Base-by-base conservation (phyloP, 1,140 invertebrate species). In the Alviniconcha marisindica region DNA sequence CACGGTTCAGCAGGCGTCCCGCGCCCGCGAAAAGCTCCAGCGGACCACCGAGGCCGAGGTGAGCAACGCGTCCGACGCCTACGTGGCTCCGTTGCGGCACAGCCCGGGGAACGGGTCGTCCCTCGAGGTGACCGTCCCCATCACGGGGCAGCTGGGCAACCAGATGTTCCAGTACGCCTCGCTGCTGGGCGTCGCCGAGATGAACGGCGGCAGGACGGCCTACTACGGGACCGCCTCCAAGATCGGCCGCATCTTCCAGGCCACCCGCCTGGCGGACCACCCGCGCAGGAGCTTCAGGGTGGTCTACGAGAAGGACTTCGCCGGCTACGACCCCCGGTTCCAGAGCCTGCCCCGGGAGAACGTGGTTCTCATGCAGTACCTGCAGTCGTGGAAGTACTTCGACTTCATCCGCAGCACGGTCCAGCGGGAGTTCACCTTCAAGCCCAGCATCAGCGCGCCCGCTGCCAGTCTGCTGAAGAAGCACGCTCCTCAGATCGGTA, bases 381-480 rank as follows among this genome's bases (percentile, higher is more conserved):
- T 88, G 40, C 89, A 90, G 74, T 90, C 89, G 0, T 91, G 88
- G 88, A 89, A 88, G 81, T 91, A 91, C 78, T 91, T 91, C 85
- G 36, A 86, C 31, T 77, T 86, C 36, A 78, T 84, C 12, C 71
- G 33, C 28, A 74, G 87, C 12, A 80, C 84, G 28, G 77, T 91
- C 1, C 24, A 78, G 36, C 77, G 77, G 15, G 83, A 89, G 60
- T 88, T 90, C 63, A 86, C 56, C 33, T 89, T 90, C n/a, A 86
- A 85, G 4, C 44, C 56, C 15, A 7, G 42, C 10, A 73, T 87
- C 14, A 15, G 44, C 14, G 24, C 78, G 28, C 56, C 76, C 38
- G 88, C 85, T 0, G 48, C 38, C 12, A 14, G 40, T 1, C 28
- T 48, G 2, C n/a, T 85, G 21, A 18, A 42, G 2, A 28, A 42